Percentiles rank a stretch among this genome's conserved stretches.
Evolutionary conservation across 2,888 invertebrate genomes (phyloP).

Genomic region (Hemicrepidius hirtus): DNA sequence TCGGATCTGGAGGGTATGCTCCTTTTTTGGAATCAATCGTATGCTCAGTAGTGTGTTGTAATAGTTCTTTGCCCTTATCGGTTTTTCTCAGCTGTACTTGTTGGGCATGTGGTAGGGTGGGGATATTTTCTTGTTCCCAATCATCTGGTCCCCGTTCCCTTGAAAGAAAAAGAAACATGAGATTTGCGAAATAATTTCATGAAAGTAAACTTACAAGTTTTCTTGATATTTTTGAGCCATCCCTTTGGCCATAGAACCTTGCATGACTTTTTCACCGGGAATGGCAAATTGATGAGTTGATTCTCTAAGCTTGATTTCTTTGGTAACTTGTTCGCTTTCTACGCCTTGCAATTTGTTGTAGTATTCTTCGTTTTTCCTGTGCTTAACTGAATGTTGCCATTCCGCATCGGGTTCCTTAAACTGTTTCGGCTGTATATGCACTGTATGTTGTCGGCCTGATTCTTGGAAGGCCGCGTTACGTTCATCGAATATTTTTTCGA

Average conservation of each 20-base stretch:
- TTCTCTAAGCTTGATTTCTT: conserved; percentile 87
- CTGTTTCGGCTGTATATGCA: conserved; percentile 77
- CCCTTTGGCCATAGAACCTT: conserved; percentile 85
- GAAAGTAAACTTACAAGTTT: conserved; percentile 81
- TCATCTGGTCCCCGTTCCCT: conserved; percentile 80
- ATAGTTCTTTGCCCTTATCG: conserved; percentile 72
- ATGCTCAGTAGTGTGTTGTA: conserved; percentile 61
- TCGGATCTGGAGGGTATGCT: conserved; percentile 80
- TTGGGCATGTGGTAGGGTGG: conserved; percentile 70
- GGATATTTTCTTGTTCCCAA: conserved; percentile 61
- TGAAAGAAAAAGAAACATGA: conserved; percentile 39
- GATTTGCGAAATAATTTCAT: conserved; percentile 28
- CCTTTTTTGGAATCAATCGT: conserved; percentile 67
- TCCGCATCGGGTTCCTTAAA: conserved; percentile 85
- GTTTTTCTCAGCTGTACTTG: conserved; percentile 72
- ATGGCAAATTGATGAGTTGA: conserved; percentile 87
- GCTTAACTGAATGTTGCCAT: conserved; percentile 89
- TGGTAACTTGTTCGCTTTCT: conserved; percentile 89
- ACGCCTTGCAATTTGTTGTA: conserved; percentile 87
- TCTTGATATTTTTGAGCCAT: conserved; percentile 92
- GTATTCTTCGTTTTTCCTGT: conserved; percentile 89
- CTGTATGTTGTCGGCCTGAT: conserved; percentile 75
- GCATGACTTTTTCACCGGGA: conserved; percentile 87
- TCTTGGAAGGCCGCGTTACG: conserved; percentile 82
- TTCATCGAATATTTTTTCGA: conserved; percentile 92